Conservation (phyloP, 2,888 invertebrate genomes). For the Eupithecia dodoneata region DNA sequence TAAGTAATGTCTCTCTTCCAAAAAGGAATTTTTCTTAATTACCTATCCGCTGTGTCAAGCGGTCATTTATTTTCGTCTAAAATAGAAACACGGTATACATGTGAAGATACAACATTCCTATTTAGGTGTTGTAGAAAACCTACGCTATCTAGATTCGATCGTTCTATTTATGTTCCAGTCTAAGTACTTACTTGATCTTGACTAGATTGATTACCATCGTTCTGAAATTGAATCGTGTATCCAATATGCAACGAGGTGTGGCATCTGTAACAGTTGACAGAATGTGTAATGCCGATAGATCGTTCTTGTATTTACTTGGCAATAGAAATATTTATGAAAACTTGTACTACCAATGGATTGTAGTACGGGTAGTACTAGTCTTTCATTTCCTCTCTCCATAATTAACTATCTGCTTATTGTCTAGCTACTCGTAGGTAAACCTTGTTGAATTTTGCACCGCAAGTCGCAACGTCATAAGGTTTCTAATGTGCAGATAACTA, state of each 20-base stretch:
- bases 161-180: slow-evolving; percentile 55
- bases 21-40: not conserved
- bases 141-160: slow-evolving; percentile 32
- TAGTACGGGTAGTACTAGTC: not conserved
- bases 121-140: slow-evolving; percentile 48
- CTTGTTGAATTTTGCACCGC: slow-evolving; percentile 1
- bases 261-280: slow-evolving; percentile 27
- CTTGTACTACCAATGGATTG: not conserved
- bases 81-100: slow-evolving; percentile 3
- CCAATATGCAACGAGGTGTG: slow-evolving; percentile 66
- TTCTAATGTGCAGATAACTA: not conserved
- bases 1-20: not conserved
- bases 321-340: not conserved
- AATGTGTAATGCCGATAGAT: slow-evolving; percentile 12
- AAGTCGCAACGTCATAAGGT: slow-evolving; percentile 3
- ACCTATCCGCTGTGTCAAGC: not conserved
- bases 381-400: not conserved
- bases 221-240: slow-evolving; percentile 49
- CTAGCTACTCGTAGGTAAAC: not conserved
- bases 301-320: not conserved
- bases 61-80: not conserved
- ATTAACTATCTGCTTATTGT: not conserved
- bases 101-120: slow-evolving; percentile 23
- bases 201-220: slow-evolving; percentile 48
- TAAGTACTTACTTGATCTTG: slow-evolving; percentile 52